These are phyloP conservation scores for Phaetusa simplex DNA, from an alignment of 2,113 vertebrate species.

Conservation along the genomic window DNA sequence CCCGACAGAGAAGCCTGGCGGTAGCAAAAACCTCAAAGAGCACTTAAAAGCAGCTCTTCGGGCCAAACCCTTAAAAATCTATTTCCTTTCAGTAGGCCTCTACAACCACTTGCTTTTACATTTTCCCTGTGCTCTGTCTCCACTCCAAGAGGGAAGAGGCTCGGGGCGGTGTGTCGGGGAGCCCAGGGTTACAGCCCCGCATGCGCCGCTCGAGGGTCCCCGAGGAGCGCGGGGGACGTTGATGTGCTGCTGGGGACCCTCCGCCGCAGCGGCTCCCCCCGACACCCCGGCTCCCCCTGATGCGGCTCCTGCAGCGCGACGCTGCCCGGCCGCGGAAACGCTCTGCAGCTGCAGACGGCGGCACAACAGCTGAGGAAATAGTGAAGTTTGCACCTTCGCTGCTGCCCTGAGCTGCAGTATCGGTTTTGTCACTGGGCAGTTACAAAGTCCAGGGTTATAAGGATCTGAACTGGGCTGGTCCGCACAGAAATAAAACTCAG, in stretches of 20 bases:
- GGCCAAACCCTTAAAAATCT: not conserved
- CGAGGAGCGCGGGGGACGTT: accelerated
- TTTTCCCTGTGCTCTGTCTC: not conserved
- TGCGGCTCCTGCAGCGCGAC: accelerated
- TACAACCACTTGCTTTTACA: not conserved
- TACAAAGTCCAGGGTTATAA: not conserved
- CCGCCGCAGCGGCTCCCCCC: not conserved
- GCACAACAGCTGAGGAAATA: not conserved
- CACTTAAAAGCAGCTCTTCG: not conserved
- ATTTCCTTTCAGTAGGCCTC: not conserved
- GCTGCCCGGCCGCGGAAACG: no score
- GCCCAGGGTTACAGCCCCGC: not conserved
- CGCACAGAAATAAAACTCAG: not conserved
- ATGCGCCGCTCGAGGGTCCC: not conserved
- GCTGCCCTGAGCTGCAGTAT: not conserved
- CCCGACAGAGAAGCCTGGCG: not conserved
- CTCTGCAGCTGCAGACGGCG: not conserved
- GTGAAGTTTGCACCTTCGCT: not conserved
- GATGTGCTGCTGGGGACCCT: no score
- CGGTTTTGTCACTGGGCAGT: not conserved
- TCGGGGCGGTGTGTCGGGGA: accelerated
- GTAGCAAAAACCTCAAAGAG: not conserved
- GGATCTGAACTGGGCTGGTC: not conserved
- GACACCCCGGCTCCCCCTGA: not conserved
- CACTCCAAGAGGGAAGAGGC: not conserved